Conservation (phyloP, 2,888 invertebrate species). For the Creontiades dilutus region DNA sequence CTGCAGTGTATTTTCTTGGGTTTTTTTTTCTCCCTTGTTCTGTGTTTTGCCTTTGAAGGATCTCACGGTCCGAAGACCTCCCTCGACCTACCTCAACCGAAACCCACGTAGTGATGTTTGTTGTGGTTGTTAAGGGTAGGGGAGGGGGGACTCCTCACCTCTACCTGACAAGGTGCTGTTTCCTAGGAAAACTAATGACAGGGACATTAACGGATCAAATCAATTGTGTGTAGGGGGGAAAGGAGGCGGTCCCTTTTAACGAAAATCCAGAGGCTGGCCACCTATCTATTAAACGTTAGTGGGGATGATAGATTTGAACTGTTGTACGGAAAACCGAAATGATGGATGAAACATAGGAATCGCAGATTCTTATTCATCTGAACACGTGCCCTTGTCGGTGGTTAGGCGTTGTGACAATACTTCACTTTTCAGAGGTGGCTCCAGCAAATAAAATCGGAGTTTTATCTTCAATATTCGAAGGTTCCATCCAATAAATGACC, state of each 20-base stretch:
- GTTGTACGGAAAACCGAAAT: background rate
- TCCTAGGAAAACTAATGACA: background rate
- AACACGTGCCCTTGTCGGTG: no score
- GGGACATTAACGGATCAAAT: constrained; percentile 32
- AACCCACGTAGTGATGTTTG: constrained; percentile 46
- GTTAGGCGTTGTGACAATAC: no score
- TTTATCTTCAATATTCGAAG: no score
- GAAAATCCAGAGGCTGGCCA: constrained; percentile 4
- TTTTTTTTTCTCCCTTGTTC: background rate
- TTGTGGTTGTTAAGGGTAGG: background rate
- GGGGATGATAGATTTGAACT: background rate
- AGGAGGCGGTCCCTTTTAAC: background rate
- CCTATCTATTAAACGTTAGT: background rate
- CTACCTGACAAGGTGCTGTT: constrained; percentile 28
- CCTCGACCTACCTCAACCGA: constrained; percentile 45
- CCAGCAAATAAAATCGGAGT: no score
- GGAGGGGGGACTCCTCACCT: background rate
- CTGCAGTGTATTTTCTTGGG: constrained; percentile 39
- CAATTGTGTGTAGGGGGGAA: constrained; percentile 11
- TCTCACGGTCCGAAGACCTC: constrained; percentile 33
- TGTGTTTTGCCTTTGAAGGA: background rate
- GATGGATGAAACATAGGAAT: background rate
- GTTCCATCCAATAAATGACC: no score
- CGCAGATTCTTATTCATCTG: no score
- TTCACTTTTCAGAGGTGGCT: no score